A percentile compares a stretch with the other conserved stretches of the same genome.
phyloP scores from a whole-genome alignment of 1,140 invertebrate genomes.

The Solen grandis region DNA sequence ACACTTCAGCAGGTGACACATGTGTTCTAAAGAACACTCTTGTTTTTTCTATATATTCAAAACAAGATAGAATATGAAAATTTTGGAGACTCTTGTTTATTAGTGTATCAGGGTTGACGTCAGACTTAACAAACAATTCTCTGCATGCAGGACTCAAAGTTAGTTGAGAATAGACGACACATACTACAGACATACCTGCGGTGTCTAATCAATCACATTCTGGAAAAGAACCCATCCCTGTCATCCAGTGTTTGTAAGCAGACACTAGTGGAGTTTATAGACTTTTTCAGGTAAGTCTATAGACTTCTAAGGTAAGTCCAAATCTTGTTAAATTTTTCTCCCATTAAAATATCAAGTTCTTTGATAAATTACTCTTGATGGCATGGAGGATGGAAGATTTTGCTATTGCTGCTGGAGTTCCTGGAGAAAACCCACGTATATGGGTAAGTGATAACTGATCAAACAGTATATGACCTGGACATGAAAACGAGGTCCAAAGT shows the following conservation, averaged over 20 bases:
- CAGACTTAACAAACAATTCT: too few species aligned
- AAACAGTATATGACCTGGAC: neutral
- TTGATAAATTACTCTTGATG: neutral
- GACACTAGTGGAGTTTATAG: conserved; percentile 87
- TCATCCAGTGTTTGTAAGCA: conserved; percentile 86
- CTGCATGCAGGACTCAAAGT: conserved; percentile 89
- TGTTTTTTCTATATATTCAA: too few species aligned
- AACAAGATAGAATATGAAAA: too few species aligned
- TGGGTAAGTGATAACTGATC: neutral
- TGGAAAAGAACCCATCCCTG: conserved; percentile 87
- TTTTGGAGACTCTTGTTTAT: too few species aligned
- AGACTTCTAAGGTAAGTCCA: neutral
- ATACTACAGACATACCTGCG: conserved; percentile 90
- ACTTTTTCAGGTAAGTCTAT: conserved; percentile 89
- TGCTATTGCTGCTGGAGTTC: neutral
- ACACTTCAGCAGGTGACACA: too few species aligned
- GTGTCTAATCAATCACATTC: conserved; percentile 86
- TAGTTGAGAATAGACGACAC: conserved; percentile 89
- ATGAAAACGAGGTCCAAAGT: too few species aligned
- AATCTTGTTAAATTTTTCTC: neutral
- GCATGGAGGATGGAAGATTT: neutral
- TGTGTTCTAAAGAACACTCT: too few species aligned
- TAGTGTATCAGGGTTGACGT: too few species aligned
- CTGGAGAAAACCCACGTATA: too few species aligned
- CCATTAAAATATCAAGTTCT: neutral